Conservation (phyloP, 1,140 invertebrate species). For the Bombus waltoni region DNA sequence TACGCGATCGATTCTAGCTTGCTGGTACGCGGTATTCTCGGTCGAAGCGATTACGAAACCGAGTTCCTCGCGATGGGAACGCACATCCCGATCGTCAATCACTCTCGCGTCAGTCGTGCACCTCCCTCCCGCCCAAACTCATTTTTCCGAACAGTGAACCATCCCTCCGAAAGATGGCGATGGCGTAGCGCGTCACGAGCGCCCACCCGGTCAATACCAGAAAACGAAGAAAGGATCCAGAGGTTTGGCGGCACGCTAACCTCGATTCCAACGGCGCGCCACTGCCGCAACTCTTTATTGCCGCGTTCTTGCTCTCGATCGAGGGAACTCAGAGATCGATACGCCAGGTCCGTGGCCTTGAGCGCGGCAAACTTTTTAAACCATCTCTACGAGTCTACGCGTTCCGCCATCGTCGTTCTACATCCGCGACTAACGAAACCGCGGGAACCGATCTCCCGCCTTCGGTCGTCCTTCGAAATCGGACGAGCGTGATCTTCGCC, state of each 20-base stretch:
- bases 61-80: background rate
- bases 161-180: constrained; percentile 56
- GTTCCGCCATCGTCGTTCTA: too few species aligned
- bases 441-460: too few species aligned
- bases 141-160: background rate
- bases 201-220: constrained; percentile 67
- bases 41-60: background rate
- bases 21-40: too few species aligned
- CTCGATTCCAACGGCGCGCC: constrained; percentile 62
- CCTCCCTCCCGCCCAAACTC: constrained; percentile 19
- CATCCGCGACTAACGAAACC: too few species aligned
- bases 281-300: constrained; percentile 11
- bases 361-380: constrained; percentile 8
- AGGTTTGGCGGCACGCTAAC: constrained; percentile 77
- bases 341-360: constrained; percentile 18
- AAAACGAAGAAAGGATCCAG: constrained; percentile 55
- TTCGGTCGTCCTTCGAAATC: too few species aligned
- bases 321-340: constrained; percentile 3
- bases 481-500: too few species aligned
- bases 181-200: constrained; percentile 58
- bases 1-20: background rate
- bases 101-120: too few species aligned
- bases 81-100: background rate
- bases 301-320: constrained; percentile 33
- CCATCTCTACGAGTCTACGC: too few species aligned